Evolutionary conservation across 2,888 invertebrate species (phyloP), one percentile per base, ranked within the genome.

Genomic region (Drosophila vallismaia): DNA sequence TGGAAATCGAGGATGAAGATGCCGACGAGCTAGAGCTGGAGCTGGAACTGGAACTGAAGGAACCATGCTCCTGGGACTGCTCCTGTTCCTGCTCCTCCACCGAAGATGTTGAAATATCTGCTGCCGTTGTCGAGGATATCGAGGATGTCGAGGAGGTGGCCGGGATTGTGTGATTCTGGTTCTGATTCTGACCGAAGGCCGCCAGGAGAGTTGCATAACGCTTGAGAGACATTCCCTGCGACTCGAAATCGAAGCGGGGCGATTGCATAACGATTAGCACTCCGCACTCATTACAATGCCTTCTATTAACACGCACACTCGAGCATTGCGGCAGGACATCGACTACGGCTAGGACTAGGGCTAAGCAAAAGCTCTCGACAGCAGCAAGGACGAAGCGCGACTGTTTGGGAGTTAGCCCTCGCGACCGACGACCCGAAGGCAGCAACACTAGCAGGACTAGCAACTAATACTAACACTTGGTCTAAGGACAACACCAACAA

Each of bases 181-280:
- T 74, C 29, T 51, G 56, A 54, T 71, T 74, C 12, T 62, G 69
- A 90, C 90, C 79, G 89, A 88, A 77, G 90, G 92, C 90, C 73
- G 90, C 85, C 66, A 91, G 84, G 79, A 90, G 38, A 26, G 54
- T 83, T 82, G 94, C 95, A 81, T 95, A 92, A 83, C 94, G 93
- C 91, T 94, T 94, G 92, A 94, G 93, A 89, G 95, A 94, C 94
- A 94, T 95, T 90, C 77, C 50, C 58, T 38, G 56, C 10, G 53
- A 36, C 67, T 64, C 46, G 51, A 51, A 55, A 66, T 78, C 67
- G 56, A 66, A 54, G 59, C 64, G 48, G 45, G 58, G 40, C 72
- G 68, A 78, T 88, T 88, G 85, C 85, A 86, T 84, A 88, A 88
- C 86, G 71, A 80, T 82, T 79, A 80, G 79, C 71, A 49, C 31